Base-by-base conservation (phyloP, 1,140 invertebrate species). In the Pygmarrhopalites habei region DNA sequence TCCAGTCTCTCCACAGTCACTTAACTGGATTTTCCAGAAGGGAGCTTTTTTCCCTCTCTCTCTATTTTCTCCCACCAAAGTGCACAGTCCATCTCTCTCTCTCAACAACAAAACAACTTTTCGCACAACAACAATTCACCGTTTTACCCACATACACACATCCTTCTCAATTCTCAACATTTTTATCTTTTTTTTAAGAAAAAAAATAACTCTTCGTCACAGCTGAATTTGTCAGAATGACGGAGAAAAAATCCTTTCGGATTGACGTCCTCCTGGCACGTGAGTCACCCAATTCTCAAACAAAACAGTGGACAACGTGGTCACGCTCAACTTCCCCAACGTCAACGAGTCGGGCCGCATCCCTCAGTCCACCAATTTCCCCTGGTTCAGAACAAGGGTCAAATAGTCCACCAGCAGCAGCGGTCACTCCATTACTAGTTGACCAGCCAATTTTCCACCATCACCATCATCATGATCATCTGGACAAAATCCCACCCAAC, bases 311-410 rank as follows among this genome's bases (percentile, higher is more conserved):
- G 41, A 57, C 58, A 21, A 55, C 47, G 7, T 65, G 64, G 64
- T 60, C 64, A 41, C 39, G 43, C 0, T 70, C 68, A 17, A 63
- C 64, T 12, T 60, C 67, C 2, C 55, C 62, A 0, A 44, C 41
- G 17, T 67, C 47, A 60, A 73, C 23, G 75, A 76, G 73, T 72
- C 72, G 60, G 70, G 74, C 32, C 64, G 57, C 29, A 44, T 70
- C 65, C 75, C 28, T 67, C 41, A 76, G 78, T 69, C 75, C 75
- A 14, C 74, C 75, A 19, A 78, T 77, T 61, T 79, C 75, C 23
- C 77, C 77, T 5, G 75, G 76, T 19, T 76, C 75, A 47, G 75
- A 79, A 70, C 64, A 56, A 39, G 53, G 28, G 2, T 56, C 53
- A 55, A 43, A 62, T 43, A 58, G 57, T 35, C 61, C 60, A 0